Base-by-base conservation (phyloP, 2,797 vertebrate genomes). In the Hydrolagus colliei region DNA sequence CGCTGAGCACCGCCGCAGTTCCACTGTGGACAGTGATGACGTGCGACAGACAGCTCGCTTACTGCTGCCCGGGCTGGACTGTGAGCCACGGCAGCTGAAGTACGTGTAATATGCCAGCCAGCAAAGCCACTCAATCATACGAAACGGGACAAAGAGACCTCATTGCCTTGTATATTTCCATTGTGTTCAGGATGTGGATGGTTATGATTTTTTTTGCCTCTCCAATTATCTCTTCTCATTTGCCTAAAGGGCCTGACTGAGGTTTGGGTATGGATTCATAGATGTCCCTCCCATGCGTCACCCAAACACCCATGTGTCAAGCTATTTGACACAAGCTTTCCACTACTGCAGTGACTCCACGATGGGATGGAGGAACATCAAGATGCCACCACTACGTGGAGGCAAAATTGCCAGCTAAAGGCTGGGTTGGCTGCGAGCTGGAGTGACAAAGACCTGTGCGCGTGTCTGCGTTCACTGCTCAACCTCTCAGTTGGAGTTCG, bases 1-100 rank as follows among this genome's bases (percentile, higher is more conserved):
- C 0, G 97, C 98, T 0, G 97, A 99, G 91, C 97, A 99, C 91
- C 96, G 97, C 73, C 96, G 95, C 90, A 98, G 98, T 89, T 93
- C 96, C 7, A 91, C 96, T 0, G 97, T 99, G 91, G 97, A 99
- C 94, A 97, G 96, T 0, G 97, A 98, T 0, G 98, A 99, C 68
- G 95, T 99, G 91, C 91, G 97, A 88, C 98, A 99, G 92, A 96
- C 96, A 0, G 97, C 98, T 74, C 93, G 97, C 72, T 93, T 96
- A 76, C 96, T 99, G 72, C 93, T 99, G 0, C 97, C 98, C 0
- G 98, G 98, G 62, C 93, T 99, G 90, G 97, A 99, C 94, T 99
- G 97, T 8, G 98, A 99, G 89, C 97, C 97, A 13, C 93, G 98
- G 87, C 96, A 98, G 90, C 95, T 98, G 9, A 99, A 96, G 98